phyloP scores from a whole-genome alignment of 1,140 invertebrate species.

The Megathymus violae region DNA sequence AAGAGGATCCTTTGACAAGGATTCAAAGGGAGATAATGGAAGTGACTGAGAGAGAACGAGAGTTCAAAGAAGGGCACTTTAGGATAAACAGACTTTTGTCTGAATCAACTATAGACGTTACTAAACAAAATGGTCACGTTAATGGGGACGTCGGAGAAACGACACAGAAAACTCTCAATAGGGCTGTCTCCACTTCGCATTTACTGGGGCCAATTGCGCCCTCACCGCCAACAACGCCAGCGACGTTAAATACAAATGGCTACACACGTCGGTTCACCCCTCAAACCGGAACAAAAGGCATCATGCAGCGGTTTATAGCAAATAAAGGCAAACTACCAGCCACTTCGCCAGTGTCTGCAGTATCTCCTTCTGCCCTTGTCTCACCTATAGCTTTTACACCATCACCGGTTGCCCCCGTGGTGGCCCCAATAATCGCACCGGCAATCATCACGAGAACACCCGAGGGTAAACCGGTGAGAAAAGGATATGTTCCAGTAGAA shows the following conservation, averaged over 20 bases:
- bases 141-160: slow-evolving; percentile 72
- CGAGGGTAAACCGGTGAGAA: slow-evolving; percentile 85
- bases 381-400: slow-evolving; percentile 56
- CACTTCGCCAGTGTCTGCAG: slow-evolving; percentile 62
- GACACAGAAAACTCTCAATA: slow-evolving; percentile 80
- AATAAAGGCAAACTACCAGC: slow-evolving; percentile 87
- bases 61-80: slow-evolving; percentile 86
- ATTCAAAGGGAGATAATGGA: slow-evolving; percentile 89
- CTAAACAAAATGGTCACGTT: slow-evolving; percentile 68
- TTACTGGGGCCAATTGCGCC: slow-evolving; percentile 75
- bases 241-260: slow-evolving; percentile 67
- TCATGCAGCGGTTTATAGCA: slow-evolving; percentile 91
- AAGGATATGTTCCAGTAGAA: slow-evolving; percentile 88
- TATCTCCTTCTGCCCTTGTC: slow-evolving; percentile 46
- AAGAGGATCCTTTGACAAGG: slow-evolving; percentile 85
- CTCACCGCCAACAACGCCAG: slow-evolving; percentile 54
- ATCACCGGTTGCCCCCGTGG: slow-evolving; percentile 48
- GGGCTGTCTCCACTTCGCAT: slow-evolving; percentile 86
- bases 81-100: slow-evolving; percentile 77
- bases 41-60: slow-evolving; percentile 87
- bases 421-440: slow-evolving; percentile 46
- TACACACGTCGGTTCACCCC: slow-evolving; percentile 85
- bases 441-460: slow-evolving; percentile 79
- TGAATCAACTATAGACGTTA: slow-evolving; percentile 74
- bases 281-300: slow-evolving; percentile 86